Base-by-base conservation (phyloP, 2,797 vertebrate genomes). In the Otolemur crassicaudatus region DNA sequence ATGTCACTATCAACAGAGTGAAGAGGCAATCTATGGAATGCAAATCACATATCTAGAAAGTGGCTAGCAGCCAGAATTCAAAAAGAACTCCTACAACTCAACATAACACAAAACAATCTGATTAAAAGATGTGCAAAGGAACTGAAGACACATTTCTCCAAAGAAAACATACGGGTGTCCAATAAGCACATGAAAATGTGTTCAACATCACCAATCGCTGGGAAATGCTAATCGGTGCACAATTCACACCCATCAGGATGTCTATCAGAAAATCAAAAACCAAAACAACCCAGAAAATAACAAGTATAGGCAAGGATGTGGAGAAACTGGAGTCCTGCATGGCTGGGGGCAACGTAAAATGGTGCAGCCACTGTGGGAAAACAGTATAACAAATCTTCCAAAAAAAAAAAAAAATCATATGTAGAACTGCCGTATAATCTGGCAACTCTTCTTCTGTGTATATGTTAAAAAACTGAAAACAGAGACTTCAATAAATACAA, bases 171-270 rank as follows among this genome's bases (percentile, higher is more conserved):
- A 65, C 46, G 0, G 10, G 14, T 25, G 25, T 11, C 13, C 70
- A 89, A 90, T 37, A 77, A 92, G 34, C 20, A n/a, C 19, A 79
- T 16, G 34, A 92, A 90, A 88, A 46, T 27, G 46, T 29, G 77
- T 10, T 76, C 49, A 84, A 53, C 13, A 17, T 82, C 58, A 80
- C 31, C 11, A 31, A 53, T 76, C 4, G 25, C 8, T 37, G 75
- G 63, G 56, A 93, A 83, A 73, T 60, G 77, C 23, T 80, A 81
- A 90, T 90, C 46, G 70, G 73, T 91, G 73, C 49, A 83, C 63
- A 69, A 46, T 58, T 63, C 29, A 79, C 19, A 40, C 7, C 29
- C 37, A 80, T 11, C 61, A 34, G 14, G 16, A 56, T 43, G 56
- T 27, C 23, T 63, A 10, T 72, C 60, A 61, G 37, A 53, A 34